Evolutionary conservation across 2,888 invertebrate genomes (phyloP).

Genomic region (Philereme transversata): DNA sequence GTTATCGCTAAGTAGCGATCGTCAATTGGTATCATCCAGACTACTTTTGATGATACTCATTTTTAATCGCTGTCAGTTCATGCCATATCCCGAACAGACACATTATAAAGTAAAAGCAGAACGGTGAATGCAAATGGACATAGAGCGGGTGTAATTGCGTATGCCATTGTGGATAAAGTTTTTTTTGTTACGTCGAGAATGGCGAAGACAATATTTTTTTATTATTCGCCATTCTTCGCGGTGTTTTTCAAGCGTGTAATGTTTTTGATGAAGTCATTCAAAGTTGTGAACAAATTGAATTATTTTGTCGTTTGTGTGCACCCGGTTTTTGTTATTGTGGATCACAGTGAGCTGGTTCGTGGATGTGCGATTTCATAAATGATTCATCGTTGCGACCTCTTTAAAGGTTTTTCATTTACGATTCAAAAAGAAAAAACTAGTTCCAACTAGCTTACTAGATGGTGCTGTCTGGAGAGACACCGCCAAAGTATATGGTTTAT

Average conservation of each 20-base stretch:
- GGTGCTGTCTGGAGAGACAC: too few species aligned
- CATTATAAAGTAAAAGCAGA: conserved; percentile 55
- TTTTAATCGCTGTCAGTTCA: conserved; percentile 24
- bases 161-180: conserved; percentile 50
- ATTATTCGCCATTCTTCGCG: conserved; percentile 9
- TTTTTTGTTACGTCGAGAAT: conserved; percentile 32
- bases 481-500: too few species aligned
- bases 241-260: not conserved
- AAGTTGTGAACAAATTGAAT: conserved; percentile 3
- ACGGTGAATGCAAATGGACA: conserved; percentile 56
- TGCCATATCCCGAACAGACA: conserved; percentile 32
- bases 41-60: too few species aligned
- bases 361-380: too few species aligned
- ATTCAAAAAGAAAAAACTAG: too few species aligned
- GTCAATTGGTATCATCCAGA: too few species aligned
- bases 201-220: conserved; percentile 29
- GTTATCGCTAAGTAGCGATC: too few species aligned
- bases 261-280: not conserved
- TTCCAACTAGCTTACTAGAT: too few species aligned
- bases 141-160: conserved; percentile 58
- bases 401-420: too few species aligned
- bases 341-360: too few species aligned
- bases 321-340: not conserved
- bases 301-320: not conserved
- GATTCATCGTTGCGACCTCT: too few species aligned